Evolutionary conservation across 1,140 invertebrate species (phyloP).

Genomic region (Panulirus ornatus): DNA sequence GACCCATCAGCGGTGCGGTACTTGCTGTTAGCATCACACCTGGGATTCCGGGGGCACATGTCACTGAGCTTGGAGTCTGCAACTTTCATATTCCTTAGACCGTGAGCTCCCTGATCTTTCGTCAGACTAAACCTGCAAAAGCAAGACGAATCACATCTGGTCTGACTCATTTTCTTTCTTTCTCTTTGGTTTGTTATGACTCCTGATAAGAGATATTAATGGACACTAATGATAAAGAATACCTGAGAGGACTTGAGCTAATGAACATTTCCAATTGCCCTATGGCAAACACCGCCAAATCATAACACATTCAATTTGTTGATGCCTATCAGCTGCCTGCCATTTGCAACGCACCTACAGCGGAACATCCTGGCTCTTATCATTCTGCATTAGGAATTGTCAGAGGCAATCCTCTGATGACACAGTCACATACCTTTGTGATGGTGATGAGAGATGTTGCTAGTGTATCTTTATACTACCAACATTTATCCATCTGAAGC

Average conservation of each 20-base stretch:
- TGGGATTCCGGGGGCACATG: constrained; percentile 37
- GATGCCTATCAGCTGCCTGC: no score
- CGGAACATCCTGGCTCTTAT: no score
- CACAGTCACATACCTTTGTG: no score
- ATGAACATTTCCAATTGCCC: background rate
- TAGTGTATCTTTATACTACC: no score
- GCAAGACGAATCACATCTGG: background rate
- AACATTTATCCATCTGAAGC: no score
- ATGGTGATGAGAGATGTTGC: no score
- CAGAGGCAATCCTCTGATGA: no score
- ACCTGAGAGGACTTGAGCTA: background rate
- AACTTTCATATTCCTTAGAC: constrained; percentile 33
- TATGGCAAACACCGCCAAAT: no score
- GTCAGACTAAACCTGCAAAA: constrained; percentile 8
- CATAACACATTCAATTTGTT: no score
- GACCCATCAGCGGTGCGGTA: constrained; percentile 89
- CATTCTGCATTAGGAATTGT: no score
- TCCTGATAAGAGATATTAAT: background rate
- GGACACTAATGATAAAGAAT: background rate
- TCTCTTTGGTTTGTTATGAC: background rate
- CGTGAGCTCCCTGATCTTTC: background rate
- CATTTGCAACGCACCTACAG: no score
- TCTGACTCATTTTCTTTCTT: no score
- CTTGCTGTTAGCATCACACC: constrained; percentile 9
- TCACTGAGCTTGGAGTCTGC: background rate